Evolutionary conservation across 2,797 vertebrate species (phyloP).

Genomic region (Danio kyathit): DNA sequence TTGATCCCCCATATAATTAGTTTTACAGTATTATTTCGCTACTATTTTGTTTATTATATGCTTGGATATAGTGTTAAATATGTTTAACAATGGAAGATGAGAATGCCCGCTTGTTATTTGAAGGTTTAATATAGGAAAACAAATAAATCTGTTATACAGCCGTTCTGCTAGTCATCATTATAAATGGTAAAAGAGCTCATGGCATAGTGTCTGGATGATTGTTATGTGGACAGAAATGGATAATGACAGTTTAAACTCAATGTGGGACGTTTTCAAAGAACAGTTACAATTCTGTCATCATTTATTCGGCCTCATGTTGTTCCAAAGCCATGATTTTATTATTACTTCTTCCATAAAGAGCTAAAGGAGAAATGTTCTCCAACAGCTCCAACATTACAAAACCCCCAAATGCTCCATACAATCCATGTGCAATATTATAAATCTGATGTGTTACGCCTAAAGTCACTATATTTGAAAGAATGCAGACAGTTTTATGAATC

Average conservation of each 20-base stretch:
- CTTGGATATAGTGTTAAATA: no score
- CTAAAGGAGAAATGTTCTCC: not conserved
- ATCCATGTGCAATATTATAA: not conserved
- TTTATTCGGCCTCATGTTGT: not conserved
- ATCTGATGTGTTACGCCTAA: not conserved
- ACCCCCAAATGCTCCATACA: not conserved
- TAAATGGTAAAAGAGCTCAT: not conserved
- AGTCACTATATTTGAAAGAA: not conserved
- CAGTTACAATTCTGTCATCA: not conserved
- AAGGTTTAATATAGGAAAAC: no score
- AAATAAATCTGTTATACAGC: not conserved
- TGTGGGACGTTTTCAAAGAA: not conserved
- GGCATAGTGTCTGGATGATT: not conserved
- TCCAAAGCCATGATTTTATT: not conserved
- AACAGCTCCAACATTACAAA: not conserved
- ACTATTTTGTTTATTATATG: no score
- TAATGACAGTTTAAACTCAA: not conserved
- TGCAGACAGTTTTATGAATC: not conserved
- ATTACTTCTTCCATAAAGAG: not conserved
- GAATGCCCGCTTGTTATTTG: no score
- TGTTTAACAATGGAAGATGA: no score
- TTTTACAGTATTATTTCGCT: no score
- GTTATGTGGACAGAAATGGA: not conserved
- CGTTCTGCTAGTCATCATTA: slow-evolving; percentile 2
- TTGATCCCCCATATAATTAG: no score